Percentiles rank a stretch among this genome's conserved stretches.
These are phyloP conservation scores for Tricholauxania praeusta DNA, from an alignment of 2,888 invertebrate species.

Conservation along the genomic window DNA sequence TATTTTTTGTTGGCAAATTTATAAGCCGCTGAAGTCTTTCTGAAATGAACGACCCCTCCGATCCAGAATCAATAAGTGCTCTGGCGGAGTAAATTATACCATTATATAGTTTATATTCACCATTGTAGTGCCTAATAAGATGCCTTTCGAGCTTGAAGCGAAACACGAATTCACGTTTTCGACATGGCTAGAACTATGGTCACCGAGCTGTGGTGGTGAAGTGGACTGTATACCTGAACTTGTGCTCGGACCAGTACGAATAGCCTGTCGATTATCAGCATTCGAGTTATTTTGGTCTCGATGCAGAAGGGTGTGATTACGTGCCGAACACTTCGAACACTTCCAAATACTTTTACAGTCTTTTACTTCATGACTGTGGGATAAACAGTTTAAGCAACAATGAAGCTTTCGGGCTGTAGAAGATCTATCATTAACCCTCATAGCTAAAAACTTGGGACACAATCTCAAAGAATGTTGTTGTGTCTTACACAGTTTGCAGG, in stretches of 20 bases:
- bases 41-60: neutral
- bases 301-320: neutral
- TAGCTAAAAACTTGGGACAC: conserved; percentile 4
- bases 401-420: neutral
- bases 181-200: too few relatives aligned
- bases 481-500: neutral
- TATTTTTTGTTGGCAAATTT: neutral
- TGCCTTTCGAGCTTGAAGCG: neutral
- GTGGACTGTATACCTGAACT: conserved; percentile 15
- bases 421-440: neutral
- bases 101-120: too few relatives aligned
- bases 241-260: too few relatives aligned
- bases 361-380: neutral
- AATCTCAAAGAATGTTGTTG: neutral
- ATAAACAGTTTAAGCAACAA: neutral
- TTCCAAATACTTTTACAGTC: neutral
- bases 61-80: conserved; percentile 8
- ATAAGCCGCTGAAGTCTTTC: neutral
- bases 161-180: neutral
- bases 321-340: neutral
- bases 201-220: neutral
- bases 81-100: too few relatives aligned
- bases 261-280: too few relatives aligned
- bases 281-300: neutral
- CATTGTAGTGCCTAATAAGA: conserved; percentile 7